phyloP scores from a whole-genome alignment of 2,888 invertebrate genomes.

The Leucoptera coffeella region DNA sequence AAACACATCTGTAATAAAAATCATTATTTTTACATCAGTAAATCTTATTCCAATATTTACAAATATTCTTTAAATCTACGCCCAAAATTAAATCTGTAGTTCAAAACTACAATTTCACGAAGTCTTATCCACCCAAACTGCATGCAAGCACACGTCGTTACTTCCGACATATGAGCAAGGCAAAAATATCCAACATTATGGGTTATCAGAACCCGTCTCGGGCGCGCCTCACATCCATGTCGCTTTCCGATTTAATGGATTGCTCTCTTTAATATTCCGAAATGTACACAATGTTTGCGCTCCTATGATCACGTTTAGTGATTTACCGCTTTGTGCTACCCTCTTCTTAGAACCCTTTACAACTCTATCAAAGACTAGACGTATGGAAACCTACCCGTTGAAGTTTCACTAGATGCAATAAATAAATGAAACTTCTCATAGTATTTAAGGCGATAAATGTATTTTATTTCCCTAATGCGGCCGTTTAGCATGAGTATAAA shows the following conservation, averaged over 20 bases:
- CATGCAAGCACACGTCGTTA: slow-evolving; percentile 35
- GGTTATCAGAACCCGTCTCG: slow-evolving; percentile 47
- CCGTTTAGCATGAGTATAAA: no score
- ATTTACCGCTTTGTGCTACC: slow-evolving; percentile 26
- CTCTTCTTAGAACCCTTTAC: slow-evolving; percentile 3
- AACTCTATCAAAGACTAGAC: slow-evolving; percentile 4
- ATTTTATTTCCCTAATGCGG: no score
- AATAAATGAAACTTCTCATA: slow-evolving; percentile 4
- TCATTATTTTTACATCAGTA: no score
- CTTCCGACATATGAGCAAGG: slow-evolving; percentile 53
- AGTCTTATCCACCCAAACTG: slow-evolving; percentile 16
- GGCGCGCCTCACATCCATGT: slow-evolving; percentile 29
- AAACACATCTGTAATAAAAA: no score
- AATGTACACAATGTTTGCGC: slow-evolving; percentile 32
- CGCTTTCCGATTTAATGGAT: slow-evolving; percentile 40
- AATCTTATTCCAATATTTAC: no score
- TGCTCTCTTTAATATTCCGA: slow-evolving; percentile 46
- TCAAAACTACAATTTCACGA: no score
- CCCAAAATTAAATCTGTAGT: no score
- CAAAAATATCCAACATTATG: slow-evolving; percentile 52
- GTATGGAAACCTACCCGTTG: slow-evolving; percentile 1
- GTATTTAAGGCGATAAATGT: no score
- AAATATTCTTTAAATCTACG: no score
- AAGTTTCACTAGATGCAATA: background rate
- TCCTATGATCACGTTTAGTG: slow-evolving; percentile 35